Evolutionary conservation across 2,888 invertebrate species (phyloP), one percentile per base, ranked within the genome.

Genomic region (Capitulum mitella): DNA sequence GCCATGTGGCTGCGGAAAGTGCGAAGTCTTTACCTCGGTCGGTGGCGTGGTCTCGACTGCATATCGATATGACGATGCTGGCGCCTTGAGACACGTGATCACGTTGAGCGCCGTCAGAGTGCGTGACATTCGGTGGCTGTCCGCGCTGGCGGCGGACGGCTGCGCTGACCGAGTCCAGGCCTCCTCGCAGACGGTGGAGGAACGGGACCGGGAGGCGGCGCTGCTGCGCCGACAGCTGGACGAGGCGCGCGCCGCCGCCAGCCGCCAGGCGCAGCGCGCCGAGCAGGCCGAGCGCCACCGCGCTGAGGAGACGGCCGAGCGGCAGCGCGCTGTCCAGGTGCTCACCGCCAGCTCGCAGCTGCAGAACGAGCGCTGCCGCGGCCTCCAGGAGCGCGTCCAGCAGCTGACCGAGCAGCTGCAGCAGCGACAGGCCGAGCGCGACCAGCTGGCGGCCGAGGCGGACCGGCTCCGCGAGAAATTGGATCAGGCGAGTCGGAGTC

Each of bases 401-500:
- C 81, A 79, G 81, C 81, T 46, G 70, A 43, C 58, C 6, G 34
- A n/a, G 19, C 22, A 70, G 70, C 32, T 46, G 46, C 19, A 29
- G 48, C 46, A 34, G 46, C 48, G n/a, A 51, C 78, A 8, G 81
- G 80, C 76, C 58, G 81, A 82, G 29, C 58, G 78, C 74, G 58
- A 37, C n/a, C 81, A 82, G 78, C 79, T 80, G 48, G 75, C 79
- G 29, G 70, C 79, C 78, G 81, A 80, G 75, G 78, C 82, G 75
- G 80, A 81, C 32, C 78, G 78, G 37, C 77, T 82, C 76, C 78
- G 79, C 78, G 79, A 80, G 34, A 79, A 81, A 37, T 46, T 84
- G 61, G 82, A 83, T 10, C 14, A 40, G 70, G 70, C 40, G 19
- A 29, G 64, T 34, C 34, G 43, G 43, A n/a, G n/a, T n/a, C n/a